These are phyloP conservation scores for Hippoglossus stenolepis DNA, from an alignment of 2,113 vertebrate genomes.

Conservation along the genomic window DNA sequence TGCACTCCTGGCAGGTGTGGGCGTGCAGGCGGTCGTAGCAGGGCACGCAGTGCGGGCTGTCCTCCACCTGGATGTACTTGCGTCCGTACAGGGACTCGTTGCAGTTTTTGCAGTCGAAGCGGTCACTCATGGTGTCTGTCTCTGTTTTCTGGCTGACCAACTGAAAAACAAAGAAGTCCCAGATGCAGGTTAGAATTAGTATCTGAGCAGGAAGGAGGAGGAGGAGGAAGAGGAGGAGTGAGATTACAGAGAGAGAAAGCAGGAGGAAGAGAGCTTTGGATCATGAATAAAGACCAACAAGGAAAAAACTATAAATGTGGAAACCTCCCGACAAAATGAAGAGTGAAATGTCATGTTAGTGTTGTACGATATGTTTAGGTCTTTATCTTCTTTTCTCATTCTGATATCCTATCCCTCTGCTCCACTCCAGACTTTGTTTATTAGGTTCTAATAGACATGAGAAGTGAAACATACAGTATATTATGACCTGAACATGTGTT, in stretches of 20 bases:
- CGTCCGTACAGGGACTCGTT: constrained; percentile 91
- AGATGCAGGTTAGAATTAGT: constrained; percentile 6
- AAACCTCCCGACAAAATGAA: not conserved
- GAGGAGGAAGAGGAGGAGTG: constrained; percentile 4
- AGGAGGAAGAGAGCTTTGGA: constrained; percentile 22
- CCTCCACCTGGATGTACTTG: constrained; percentile 93
- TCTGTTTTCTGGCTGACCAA: constrained; percentile 1
- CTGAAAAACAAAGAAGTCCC: constrained; percentile 39
- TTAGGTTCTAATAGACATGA: not conserved
- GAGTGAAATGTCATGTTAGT: too few relatives aligned
- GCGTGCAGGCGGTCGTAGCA: constrained; percentile 93
- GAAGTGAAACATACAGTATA: not conserved
- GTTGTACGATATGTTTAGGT: not conserved
- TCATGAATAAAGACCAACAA: constrained; percentile 13
- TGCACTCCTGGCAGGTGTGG: constrained; percentile 94
- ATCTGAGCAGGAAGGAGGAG: constrained; percentile 20
- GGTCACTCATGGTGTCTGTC: constrained; percentile 88
- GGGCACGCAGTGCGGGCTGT: constrained; percentile 91
- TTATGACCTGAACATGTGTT: not conserved
- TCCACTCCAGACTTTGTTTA: not conserved
- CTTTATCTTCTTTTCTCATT: not conserved
- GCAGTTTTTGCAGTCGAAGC: constrained; percentile 92
- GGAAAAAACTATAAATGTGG: not conserved
- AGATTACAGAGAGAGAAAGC: constrained; percentile 31
- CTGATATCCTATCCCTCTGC: not conserved